These are phyloP conservation scores for Patagioenas fasciata DNA, from an alignment of 2,113 vertebrate species.

Conservation along the genomic window DNA sequence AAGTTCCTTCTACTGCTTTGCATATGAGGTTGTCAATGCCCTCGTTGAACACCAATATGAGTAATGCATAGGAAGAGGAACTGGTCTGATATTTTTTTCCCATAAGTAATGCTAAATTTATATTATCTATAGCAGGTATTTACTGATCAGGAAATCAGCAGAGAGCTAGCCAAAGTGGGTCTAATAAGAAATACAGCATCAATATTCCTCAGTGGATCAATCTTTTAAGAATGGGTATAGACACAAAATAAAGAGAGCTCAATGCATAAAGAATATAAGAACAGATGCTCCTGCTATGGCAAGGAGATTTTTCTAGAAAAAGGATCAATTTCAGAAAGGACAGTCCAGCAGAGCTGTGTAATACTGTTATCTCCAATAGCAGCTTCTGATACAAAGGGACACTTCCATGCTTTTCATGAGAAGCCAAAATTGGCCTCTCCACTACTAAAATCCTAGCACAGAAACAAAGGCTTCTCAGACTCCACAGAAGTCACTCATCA, in stretches of 20 bases:
- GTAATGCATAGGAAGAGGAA: not conserved
- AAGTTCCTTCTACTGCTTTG: not conserved
- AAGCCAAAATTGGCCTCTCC: not conserved
- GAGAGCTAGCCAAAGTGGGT: not conserved
- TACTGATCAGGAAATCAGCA: not conserved
- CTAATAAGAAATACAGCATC: not conserved
- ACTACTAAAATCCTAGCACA: not conserved
- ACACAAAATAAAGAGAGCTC: not conserved
- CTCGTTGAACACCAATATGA: not conserved
- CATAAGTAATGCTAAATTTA: not conserved
- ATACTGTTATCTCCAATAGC: not conserved
- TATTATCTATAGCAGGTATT: not conserved
- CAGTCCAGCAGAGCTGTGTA: not conserved
- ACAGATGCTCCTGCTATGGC: not conserved
- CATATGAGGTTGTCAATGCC: not conserved
- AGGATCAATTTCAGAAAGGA: not conserved
- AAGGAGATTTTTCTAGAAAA: not conserved
- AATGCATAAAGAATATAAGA: not conserved
- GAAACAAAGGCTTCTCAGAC: not conserved
- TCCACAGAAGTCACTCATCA: not conserved
- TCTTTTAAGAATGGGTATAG: not conserved
- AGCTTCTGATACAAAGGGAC: not conserved
- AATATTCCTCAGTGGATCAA: not conserved
- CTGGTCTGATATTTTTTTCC: not conserved
- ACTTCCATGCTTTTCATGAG: not conserved